These are phyloP conservation scores for Spicauda simplicius DNA, from an alignment of 2,888 invertebrate genomes.

Conservation along the genomic window DNA sequence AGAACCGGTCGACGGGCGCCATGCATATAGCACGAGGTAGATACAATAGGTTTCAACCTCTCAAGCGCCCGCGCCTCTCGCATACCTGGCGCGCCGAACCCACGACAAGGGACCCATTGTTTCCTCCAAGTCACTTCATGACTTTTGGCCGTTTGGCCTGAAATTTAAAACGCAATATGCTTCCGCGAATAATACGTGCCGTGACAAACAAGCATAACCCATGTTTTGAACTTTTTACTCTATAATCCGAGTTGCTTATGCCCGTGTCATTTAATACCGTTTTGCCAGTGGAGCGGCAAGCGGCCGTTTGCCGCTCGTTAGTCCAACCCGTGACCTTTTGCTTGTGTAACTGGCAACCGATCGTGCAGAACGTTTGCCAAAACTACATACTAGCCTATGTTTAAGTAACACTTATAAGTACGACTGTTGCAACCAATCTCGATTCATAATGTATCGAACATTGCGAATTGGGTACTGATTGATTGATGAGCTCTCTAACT, in stretches of 20 bases:
- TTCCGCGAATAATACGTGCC: constrained; percentile 31
- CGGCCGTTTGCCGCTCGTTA: constrained; percentile 63
- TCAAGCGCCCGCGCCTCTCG: constrained; percentile 29
- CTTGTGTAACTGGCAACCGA: constrained; percentile 62
- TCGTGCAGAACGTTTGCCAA: constrained; percentile 69
- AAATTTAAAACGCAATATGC: constrained; percentile 25
- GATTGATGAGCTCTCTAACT: constrained; percentile 28
- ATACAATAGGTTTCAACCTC: constrained; percentile 17
- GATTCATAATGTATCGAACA: constrained; percentile 28
- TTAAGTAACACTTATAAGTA: constrained; percentile 18
- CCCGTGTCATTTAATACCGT: constrained; percentile 24
- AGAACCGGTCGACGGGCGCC: constrained; percentile 23
- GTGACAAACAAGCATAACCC: constrained; percentile 32
- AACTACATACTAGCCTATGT: constrained; percentile 46
- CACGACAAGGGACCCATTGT: constrained; percentile 36
- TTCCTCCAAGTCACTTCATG: constrained; percentile 23
- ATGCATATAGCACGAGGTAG: constrained; percentile 29
- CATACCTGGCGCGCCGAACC: constrained; percentile 32
- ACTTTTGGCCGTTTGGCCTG: constrained; percentile 26
- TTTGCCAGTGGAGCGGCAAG: constrained; percentile 62
- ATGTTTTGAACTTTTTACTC: constrained; percentile 15
- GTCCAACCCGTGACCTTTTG: constrained; percentile 60
- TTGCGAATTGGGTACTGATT: constrained; percentile 21
- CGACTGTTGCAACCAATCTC: constrained; percentile 10
- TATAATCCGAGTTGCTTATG: constrained; percentile 8